Base-by-base conservation (phyloP, 2,888 invertebrate species). In the Drosophila tripunctata region DNA sequence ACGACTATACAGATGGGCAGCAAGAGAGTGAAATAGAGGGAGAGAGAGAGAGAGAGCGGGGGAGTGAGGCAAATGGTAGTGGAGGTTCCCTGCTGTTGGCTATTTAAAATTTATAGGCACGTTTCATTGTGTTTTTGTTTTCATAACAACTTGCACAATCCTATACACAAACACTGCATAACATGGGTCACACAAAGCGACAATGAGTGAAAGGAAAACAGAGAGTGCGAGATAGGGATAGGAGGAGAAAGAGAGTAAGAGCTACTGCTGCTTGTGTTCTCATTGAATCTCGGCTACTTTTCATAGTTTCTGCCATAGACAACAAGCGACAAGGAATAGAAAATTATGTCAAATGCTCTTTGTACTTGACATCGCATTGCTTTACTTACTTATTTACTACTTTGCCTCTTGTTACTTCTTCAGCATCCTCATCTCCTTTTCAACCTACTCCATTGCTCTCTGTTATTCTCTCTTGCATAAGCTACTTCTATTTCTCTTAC, bases 71-170 rank as follows among this genome's bases (percentile, higher is more conserved):
- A 6, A 6, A 24, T 17, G 8, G 35, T n/a, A 2, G n/a, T 21
- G 44, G 6, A 17, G 22, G 30, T 21, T n/a, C 40, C 7, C 44
- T 73, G 44, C 45, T 63, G 67, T 54, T 56, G 61, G 67, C 69
- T 73, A 83, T 83, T 83, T 75, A 83, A 83, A 76, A 83, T 83
- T 78, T 80, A 83, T 80, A 55, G 69, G 71, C 83, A 83, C 78
- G 76, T 75, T 73, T 78, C 67, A 63, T 73, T 70, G 69, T 70
- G 67, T 67, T 74, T 71, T 68, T 70, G 77, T 73, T 78, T 79
- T 68, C 69, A 65, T 61, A 75, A 60, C 63, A 67, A 73, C 70
- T 54, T 48, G 51, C 54, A 54, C 61, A 67, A 63, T 36, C 45
- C 45, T 17, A 21, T 36, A 41, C 33, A 43, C 35, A 35, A 12